These are phyloP conservation scores for Cataglyphis cursor DNA, from an alignment of 2,888 invertebrate species.

Conservation along the genomic window DNA sequence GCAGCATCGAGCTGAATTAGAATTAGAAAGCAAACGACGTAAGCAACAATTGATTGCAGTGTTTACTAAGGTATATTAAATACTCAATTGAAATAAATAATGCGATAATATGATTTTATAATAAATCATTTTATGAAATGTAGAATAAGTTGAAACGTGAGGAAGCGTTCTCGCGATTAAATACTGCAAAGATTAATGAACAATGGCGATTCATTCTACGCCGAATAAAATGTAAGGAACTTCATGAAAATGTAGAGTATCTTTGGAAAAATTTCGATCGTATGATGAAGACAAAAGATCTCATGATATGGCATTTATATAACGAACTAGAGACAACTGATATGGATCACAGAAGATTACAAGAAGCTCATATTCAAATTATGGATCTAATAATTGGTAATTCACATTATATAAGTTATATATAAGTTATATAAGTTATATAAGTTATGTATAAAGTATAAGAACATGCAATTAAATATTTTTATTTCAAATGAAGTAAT, in stretches of 20 bases:
- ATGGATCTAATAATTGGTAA: constrained; percentile 91
- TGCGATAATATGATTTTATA: neutral
- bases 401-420: neutral
- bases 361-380: constrained; percentile 91
- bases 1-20: constrained; percentile 93
- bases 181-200: constrained; percentile 94
- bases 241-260: constrained; percentile 91
- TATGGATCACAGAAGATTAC: constrained; percentile 91
- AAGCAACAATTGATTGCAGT: constrained; percentile 93
- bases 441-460: neutral
- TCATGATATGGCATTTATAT: constrained; percentile 89
- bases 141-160: constrained; percentile 95
- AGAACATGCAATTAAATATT: neutral
- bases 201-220: constrained; percentile 94
- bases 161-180: constrained; percentile 92
- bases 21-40: constrained; percentile 93
- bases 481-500: neutral
- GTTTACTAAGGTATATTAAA: constrained; percentile 91
- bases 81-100: constrained; percentile 41
- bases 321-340: constrained; percentile 91
- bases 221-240: constrained; percentile 92
- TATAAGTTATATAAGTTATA: constrained; percentile 19
- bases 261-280: constrained; percentile 89
- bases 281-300: constrained; percentile 90
- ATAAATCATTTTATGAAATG: constrained; percentile 41